Percentiles rank a stretch among this genome's conserved stretches.
Conservation (phyloP, 2,797 vertebrate species). For the Dromococcyx pavoninus region DNA sequence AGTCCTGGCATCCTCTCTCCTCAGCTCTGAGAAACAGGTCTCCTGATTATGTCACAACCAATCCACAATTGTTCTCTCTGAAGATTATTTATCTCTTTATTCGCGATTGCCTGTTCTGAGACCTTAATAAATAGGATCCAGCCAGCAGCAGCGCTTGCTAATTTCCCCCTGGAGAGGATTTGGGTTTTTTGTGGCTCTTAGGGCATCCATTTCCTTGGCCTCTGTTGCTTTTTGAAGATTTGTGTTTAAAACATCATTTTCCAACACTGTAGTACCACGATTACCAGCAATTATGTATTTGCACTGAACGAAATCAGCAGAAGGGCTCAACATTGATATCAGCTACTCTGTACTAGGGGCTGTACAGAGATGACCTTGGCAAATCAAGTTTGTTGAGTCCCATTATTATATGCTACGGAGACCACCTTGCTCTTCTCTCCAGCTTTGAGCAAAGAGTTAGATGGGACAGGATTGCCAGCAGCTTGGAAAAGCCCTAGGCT, state of each 20-base stretch:
- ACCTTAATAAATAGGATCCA: constrained; percentile 50
- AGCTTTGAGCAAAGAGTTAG: background rate
- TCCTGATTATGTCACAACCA: constrained; percentile 55
- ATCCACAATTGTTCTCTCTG: constrained; percentile 52
- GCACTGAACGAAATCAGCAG: background rate
- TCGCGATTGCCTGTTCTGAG: constrained; percentile 31
- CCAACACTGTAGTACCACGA: background rate
- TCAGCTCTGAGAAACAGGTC: constrained; percentile 23
- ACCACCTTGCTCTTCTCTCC: background rate
- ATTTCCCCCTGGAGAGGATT: constrained; percentile 31
- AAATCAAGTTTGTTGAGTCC: background rate
- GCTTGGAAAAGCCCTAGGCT: background rate
- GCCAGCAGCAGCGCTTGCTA: background rate
- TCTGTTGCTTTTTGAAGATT: background rate
- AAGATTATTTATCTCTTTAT: constrained; percentile 64
- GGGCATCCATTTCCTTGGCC: background rate
- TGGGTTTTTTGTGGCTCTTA: constrained; percentile 13
- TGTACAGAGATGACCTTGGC: background rate
- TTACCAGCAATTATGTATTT: background rate
- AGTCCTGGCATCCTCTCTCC: constrained; percentile 3
- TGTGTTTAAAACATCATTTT: background rate
- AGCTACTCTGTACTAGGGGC: background rate
- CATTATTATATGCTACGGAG: background rate
- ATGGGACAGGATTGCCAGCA: background rate
- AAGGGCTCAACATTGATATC: background rate